Base-by-base conservation (phyloP, 2,888 invertebrate species). In the Melipona bicolor region DNA sequence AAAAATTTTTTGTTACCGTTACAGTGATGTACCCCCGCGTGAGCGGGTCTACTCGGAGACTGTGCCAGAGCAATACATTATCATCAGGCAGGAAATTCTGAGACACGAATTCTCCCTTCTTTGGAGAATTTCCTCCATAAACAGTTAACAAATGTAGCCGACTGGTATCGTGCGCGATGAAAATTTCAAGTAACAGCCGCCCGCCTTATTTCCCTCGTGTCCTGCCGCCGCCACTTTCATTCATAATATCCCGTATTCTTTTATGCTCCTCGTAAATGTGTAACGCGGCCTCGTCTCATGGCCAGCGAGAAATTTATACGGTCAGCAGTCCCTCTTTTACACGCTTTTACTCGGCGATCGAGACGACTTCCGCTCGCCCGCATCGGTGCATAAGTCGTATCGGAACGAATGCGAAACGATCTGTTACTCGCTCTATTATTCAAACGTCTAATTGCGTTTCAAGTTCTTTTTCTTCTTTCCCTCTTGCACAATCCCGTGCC, bases 191-290 rank as follows among this genome's bases (percentile, higher is more conserved):
- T 77, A 77, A 79, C 77, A 69, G 74, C 68, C 77, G 43, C 36
- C n/a, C 49, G 77, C 81, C 90, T 90, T 91, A 90, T 91, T 90
- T 90, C 88, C 91, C 90, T 88, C 83, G 86, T 82, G 91, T 85
- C 83, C 84, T 82, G 52, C 76, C 80, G 72, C 24, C 79, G 84
- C 89, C 27, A 21, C 86, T 90, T 91, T 90, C 92, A 91, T 90
- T 91, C 90, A 91, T 91, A 88, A 91, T 90, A 89, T 85, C 89
- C 21, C 81, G 86, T 87, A 86, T 87, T 88, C 84, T 88, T 88
- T 89, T 84, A 88, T 73, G 68, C 27, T 43, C 32, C 77, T 72
- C 83, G 84, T 87, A 85, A 87, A 88, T 81, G 85, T 77, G 83
- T 74, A 81, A 88, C 84, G 50, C 70, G 70, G 50, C 56, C 76